Evolutionary conservation across 2,888 invertebrate genomes (phyloP).

Genomic region (Dichetophora obliterata): DNA sequence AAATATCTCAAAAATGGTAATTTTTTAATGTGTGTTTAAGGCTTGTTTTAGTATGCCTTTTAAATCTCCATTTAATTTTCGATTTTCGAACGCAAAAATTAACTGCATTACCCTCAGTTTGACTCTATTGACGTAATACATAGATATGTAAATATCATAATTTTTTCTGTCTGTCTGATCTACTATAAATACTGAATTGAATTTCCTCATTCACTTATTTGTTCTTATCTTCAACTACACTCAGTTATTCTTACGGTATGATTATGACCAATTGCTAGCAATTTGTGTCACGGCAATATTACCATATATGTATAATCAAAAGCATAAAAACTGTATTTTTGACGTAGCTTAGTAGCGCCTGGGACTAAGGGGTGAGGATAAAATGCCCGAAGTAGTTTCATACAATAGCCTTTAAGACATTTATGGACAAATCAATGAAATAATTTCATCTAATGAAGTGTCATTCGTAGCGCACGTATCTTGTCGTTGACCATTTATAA

Average conservation of each 20-base stretch:
- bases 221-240: background rate
- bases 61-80: too few relatives aligned
- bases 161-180: too few relatives aligned
- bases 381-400: background rate
- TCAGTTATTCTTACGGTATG: background rate
- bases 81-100: too few relatives aligned
- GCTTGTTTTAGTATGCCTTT: too few relatives aligned
- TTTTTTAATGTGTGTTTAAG: too few relatives aligned
- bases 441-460: constrained; percentile 37
- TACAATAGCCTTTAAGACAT: background rate
- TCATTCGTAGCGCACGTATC: background rate
- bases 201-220: background rate
- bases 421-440: constrained; percentile 24
- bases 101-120: too few relatives aligned
- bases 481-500: background rate
- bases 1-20: too few relatives aligned
- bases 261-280: constrained; percentile 25
- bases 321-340: background rate
- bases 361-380: background rate
- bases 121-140: too few relatives aligned
- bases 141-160: too few relatives aligned
- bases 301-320: constrained; percentile 25
- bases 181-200: too few relatives aligned
- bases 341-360: background rate
- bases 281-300: constrained; percentile 13